Percentiles rank a stretch among this genome's conserved stretches.
These are phyloP conservation scores for Lutjanus campechanus DNA, from an alignment of 2,797 vertebrate species.

Conservation along the genomic window DNA sequence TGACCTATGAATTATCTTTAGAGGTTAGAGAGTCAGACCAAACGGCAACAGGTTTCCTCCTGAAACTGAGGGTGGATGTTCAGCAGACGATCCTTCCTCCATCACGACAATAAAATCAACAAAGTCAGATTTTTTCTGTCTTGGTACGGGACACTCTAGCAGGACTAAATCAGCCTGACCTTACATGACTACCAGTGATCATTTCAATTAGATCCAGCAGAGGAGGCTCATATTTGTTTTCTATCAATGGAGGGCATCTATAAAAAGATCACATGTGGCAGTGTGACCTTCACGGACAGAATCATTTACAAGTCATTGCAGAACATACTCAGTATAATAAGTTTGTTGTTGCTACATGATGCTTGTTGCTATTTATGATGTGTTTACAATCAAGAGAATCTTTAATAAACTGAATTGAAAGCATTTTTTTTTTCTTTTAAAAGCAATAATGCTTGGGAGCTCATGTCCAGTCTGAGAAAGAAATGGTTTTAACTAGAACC, in stretches of 20 bases:
- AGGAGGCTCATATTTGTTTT: background rate
- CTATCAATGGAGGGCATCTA: background rate
- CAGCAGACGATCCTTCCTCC: slow-evolving; percentile 8
- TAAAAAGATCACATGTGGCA: background rate
- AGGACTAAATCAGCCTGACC: slow-evolving; percentile 26
- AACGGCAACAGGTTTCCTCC: slow-evolving; percentile 4
- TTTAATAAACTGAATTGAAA: background rate
- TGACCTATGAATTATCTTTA: slow-evolving; percentile 23
- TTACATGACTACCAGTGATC: slow-evolving; percentile 1
- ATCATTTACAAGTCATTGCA: background rate
- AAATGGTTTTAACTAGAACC: too few relatives aligned
- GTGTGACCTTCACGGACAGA: background rate
- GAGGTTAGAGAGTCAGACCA: background rate
- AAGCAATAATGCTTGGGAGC: background rate
- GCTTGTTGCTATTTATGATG: background rate
- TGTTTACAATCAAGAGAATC: background rate
- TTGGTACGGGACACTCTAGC: slow-evolving; percentile 5
- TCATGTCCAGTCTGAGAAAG: background rate
- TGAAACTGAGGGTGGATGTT: background rate
- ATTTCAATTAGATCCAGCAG: slow-evolving; percentile 12
- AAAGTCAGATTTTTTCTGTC: slow-evolving; percentile 4
- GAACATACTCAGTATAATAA: background rate
- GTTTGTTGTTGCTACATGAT: background rate
- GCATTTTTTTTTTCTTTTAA: too few relatives aligned
- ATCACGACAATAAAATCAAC: slow-evolving; percentile 13